A percentile compares a stretch with the other conserved stretches of the same genome.
These are phyloP conservation scores for Dasypus novemcinctus DNA, from an alignment of 2,113 vertebrate genomes.

Conservation along the genomic window DNA sequence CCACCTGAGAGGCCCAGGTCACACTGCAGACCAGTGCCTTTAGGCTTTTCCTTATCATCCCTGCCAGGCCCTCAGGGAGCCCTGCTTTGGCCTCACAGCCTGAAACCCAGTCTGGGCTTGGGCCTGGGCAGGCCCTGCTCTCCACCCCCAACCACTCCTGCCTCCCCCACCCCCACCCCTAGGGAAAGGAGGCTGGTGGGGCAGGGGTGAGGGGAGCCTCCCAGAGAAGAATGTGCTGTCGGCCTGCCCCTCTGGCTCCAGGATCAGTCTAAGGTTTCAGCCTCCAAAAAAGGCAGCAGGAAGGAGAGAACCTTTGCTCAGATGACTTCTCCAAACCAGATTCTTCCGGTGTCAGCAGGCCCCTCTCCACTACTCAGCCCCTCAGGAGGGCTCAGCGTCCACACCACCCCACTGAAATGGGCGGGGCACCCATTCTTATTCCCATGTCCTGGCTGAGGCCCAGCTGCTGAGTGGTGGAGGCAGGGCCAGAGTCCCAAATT, in stretches of 20 bases:
- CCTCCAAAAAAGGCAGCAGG: slow-evolving; percentile 27
- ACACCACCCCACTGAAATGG: background rate
- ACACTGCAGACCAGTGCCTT: rapidly evolving
- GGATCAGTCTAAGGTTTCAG: slow-evolving; percentile 62
- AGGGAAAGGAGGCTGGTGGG: background rate
- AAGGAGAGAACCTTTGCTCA: background rate
- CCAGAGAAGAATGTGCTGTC: background rate
- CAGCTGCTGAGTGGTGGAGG: too few species aligned
- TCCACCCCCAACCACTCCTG: background rate
- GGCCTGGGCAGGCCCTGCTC: slow-evolving; percentile 15
- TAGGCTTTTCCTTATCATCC: background rate
- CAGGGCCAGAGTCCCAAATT: background rate
- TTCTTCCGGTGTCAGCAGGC: rapidly evolving
- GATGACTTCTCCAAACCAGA: background rate
- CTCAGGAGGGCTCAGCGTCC: rapidly evolving
- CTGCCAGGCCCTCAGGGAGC: background rate
- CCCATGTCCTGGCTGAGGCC: background rate
- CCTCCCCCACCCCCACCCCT: background rate
- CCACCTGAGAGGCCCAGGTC: background rate
- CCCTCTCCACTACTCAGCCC: background rate
- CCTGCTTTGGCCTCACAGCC: background rate
- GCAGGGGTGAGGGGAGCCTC: background rate
- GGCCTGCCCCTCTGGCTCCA: slow-evolving; percentile 51
- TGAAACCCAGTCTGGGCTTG: slow-evolving; percentile 40
- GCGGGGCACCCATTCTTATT: rapidly evolving